Evolutionary conservation across 2,888 invertebrate genomes (phyloP).

Genomic region (Eilema griseolum): DNA sequence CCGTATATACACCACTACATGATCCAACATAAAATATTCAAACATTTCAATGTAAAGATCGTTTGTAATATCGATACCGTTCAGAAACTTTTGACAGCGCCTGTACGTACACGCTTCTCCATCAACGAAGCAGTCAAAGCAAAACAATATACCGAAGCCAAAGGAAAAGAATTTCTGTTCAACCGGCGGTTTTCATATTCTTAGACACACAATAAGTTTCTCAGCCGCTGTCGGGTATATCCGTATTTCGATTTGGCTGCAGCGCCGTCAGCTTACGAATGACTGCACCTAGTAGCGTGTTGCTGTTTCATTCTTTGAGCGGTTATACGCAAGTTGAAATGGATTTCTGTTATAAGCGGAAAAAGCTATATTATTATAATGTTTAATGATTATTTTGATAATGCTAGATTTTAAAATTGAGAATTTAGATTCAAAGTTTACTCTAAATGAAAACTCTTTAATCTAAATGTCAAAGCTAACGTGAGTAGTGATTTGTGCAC

Average conservation of each 20-base stretch:
- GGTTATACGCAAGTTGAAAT: neutral
- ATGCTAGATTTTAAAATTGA: too few relatives aligned
- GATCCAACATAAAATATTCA: neutral
- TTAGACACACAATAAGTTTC: constrained; percentile 15
- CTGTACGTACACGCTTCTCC: neutral
- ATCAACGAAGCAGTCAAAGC: neutral
- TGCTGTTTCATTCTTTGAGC: neutral
- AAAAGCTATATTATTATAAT: neutral
- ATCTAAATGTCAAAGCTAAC: too few relatives aligned
- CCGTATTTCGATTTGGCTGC: constrained; percentile 34
- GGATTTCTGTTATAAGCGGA: neutral
- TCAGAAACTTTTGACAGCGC: neutral
- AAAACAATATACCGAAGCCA: neutral
- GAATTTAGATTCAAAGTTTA: too few relatives aligned
- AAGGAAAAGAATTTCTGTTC: constrained; percentile 8
- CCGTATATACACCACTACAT: too few relatives aligned
- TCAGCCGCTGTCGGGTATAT: constrained; percentile 26
- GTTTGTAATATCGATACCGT: neutral
- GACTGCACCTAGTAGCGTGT: constrained; percentile 47
- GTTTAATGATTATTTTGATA: neutral
- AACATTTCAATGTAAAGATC: neutral
- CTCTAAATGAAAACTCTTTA: too few relatives aligned
- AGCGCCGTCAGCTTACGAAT: constrained; percentile 44
- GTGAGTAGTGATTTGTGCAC: too few relatives aligned
- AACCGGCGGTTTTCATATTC: constrained; percentile 9